A percentile compares a stretch with the other conserved stretches of the same genome.
These are phyloP conservation scores for Temnothorax ravouxi DNA, from an alignment of 2,888 invertebrate genomes.

Conservation along the genomic window DNA sequence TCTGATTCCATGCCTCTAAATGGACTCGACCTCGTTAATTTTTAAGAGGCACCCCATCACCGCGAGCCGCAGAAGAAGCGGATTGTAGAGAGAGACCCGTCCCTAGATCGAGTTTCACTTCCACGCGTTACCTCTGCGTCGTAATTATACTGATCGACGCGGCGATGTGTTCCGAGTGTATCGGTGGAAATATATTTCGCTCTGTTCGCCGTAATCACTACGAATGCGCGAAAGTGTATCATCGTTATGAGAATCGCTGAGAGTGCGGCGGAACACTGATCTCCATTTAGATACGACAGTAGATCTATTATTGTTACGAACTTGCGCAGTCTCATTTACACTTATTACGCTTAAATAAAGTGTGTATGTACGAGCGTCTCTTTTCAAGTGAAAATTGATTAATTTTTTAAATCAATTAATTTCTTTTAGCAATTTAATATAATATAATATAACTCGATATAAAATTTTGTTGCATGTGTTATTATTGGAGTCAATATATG, in stretches of 20 bases:
- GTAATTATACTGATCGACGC: constrained; percentile 61
- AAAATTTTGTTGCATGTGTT: not conserved
- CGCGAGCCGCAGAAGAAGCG: not conserved
- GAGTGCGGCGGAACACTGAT: constrained; percentile 31
- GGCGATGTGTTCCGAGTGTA: constrained; percentile 9
- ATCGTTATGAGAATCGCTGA: constrained; percentile 52
- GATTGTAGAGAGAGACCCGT: not conserved
- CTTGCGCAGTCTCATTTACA: not conserved
- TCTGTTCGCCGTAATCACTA: constrained; percentile 57
- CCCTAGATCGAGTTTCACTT: constrained; percentile 60
- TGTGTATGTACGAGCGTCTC: not conserved
- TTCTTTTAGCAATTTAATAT: not conserved
- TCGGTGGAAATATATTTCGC: constrained; percentile 46
- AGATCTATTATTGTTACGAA: constrained; percentile 21
- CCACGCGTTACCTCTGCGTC: constrained; percentile 48
- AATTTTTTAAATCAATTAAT: not conserved
- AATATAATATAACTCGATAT: not conserved
- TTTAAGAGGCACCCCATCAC: constrained; percentile 53
- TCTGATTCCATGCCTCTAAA: constrained; percentile 43
- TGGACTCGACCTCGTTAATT: constrained; percentile 68
- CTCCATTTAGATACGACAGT: constrained; percentile 33
- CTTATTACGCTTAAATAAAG: not conserved
- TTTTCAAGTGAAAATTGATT: not conserved
- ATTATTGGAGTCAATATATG: not conserved
- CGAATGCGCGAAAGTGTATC: constrained; percentile 61